Conservation (phyloP, 2,113 vertebrate species). For the Raja brachyura region DNA sequence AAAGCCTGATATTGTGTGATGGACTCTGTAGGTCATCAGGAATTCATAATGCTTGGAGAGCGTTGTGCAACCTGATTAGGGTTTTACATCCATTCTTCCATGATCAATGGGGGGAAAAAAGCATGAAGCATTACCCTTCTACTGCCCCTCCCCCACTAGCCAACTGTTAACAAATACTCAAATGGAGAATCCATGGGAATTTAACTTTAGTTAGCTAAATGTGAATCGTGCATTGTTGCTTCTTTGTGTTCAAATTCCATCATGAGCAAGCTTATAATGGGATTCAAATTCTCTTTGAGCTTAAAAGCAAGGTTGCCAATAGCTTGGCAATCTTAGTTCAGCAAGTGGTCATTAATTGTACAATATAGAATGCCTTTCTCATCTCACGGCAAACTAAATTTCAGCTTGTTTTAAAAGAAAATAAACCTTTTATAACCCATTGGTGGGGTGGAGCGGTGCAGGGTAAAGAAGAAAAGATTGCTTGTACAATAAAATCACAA, state of each 20-base stretch:
- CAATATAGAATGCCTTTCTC: neutral
- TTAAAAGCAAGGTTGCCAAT: neutral
- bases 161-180: neutral
- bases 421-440: neutral
- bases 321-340: neutral
- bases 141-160: neutral
- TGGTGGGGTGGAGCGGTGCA: neutral
- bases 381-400: neutral
- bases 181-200: neutral
- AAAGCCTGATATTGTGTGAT: neutral
- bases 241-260: neutral
- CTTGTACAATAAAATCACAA: too few species aligned
- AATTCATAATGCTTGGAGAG: neutral
- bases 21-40: too few species aligned
- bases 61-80: neutral
- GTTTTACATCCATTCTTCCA: neutral
- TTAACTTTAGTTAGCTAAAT: neutral
- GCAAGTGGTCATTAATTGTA: neutral
- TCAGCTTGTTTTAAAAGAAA: neutral
- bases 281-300: neutral
- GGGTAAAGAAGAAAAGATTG: too few species aligned
- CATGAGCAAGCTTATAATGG: neutral
- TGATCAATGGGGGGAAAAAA: neutral
- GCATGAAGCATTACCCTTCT: neutral
- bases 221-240: neutral